These are phyloP conservation scores for Exaiptasia diaphana DNA, from an alignment of 64 coral and sea anemone species.

Conservation along the genomic window DNA sequence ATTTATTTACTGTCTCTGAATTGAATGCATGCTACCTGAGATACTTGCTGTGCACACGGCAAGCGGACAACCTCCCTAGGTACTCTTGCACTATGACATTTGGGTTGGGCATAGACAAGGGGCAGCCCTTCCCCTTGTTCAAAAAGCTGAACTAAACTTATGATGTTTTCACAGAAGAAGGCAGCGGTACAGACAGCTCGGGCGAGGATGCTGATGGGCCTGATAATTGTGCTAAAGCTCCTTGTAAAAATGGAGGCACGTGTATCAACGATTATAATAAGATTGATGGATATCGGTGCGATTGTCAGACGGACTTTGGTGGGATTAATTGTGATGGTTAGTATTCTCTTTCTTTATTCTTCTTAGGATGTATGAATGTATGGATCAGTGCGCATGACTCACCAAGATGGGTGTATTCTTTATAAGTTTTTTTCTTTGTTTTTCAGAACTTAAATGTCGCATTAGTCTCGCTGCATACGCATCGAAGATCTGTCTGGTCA, in stretches of 20 bases:
- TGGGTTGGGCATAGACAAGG: too few species aligned
- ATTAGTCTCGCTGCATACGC: slow-evolving; percentile 59
- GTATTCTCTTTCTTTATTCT: not conserved
- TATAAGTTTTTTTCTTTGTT: not conserved
- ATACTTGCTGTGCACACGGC: too few species aligned
- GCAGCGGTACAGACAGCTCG: not conserved
- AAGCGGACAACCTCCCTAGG: too few species aligned
- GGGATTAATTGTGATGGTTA: slow-evolving; percentile 78
- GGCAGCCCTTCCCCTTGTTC: too few species aligned
- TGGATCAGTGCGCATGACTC: too few species aligned
- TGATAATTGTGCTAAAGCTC: not conserved
- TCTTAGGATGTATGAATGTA: not conserved
- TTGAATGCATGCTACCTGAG: too few species aligned
- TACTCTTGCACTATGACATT: too few species aligned
- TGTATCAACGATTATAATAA: slow-evolving; percentile 50
- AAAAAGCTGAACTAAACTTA: too few species aligned
- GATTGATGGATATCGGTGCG: slow-evolving; percentile 82
- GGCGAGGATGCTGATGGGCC: not conserved
- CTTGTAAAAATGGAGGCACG: slow-evolving; percentile 64
- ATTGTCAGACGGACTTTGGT: slow-evolving; percentile 66
- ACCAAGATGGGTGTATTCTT: too few species aligned
- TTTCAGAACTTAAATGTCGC: slow-evolving; percentile 71
- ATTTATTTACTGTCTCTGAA: too few species aligned
- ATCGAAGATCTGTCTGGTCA: slow-evolving; percentile 62
- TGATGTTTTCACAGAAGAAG: too few species aligned